Evolutionary conservation across 2,888 invertebrate species (phyloP).

Genomic region (Automeris io): DNA sequence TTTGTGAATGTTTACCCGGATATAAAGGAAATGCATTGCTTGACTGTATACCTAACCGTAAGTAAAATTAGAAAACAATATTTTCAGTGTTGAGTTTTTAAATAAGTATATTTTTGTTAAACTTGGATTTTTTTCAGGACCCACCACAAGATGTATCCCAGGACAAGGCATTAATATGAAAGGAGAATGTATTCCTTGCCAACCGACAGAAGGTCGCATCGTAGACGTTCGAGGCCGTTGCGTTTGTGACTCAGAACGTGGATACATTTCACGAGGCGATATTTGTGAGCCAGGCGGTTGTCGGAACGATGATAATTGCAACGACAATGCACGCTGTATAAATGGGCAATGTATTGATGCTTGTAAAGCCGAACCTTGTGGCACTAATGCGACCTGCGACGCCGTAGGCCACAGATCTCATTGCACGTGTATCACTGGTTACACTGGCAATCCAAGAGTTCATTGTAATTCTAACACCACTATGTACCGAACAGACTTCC

Average conservation of each 20-base stretch:
- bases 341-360: constrained; percentile 87
- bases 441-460: constrained; percentile 84
- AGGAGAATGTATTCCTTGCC: constrained; percentile 87
- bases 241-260: constrained; percentile 87
- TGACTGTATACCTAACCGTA: constrained; percentile 84
- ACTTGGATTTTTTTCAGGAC: constrained; percentile 30
- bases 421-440: constrained; percentile 87
- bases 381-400: constrained; percentile 86
- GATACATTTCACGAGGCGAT: constrained; percentile 85
- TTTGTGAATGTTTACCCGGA: constrained; percentile 91
- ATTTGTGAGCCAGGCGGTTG: constrained; percentile 88
- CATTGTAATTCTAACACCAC: constrained; percentile 79
- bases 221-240: constrained; percentile 88
- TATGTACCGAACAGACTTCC: constrained; percentile 86
- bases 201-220: constrained; percentile 82
- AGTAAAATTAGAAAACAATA: constrained; percentile 40
- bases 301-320: constrained; percentile 83
- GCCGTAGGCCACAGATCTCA: constrained; percentile 85
- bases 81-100: neutral
- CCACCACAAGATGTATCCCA: constrained; percentile 83
- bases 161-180: constrained; percentile 85
- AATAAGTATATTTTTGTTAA: neutral
- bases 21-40: constrained; percentile 92
- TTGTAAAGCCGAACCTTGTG: constrained; percentile 85
- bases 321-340: constrained; percentile 86